phyloP scores from a whole-genome alignment of 1,140 invertebrate genomes.

The Uloborus diversus region DNA sequence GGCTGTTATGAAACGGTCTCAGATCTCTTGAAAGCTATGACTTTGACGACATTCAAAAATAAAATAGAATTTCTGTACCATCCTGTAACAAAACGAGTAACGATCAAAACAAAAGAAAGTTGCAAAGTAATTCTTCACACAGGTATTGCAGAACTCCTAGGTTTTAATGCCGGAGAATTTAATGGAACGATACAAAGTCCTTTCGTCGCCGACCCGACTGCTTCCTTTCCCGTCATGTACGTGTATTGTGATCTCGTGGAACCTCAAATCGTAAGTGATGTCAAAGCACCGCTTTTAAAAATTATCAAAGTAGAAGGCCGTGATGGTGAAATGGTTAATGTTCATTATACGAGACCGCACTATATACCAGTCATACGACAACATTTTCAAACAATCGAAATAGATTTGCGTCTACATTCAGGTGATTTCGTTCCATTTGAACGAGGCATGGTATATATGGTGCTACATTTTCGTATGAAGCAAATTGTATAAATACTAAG shows the following conservation, averaged over 20 bases:
- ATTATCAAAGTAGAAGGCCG: neutral
- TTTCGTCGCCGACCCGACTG: neutral
- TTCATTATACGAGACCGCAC: neutral
- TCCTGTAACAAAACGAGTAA: neutral
- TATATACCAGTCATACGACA: neutral
- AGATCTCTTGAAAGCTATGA: neutral
- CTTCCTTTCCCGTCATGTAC: neutral
- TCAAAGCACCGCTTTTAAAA: neutral
- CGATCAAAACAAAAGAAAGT: neutral
- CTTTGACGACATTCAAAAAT: neutral
- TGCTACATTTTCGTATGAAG: neutral
- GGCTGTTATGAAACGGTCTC: neutral
- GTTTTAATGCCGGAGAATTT: neutral
- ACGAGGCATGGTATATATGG: neutral
- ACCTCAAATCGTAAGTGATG: neutral
- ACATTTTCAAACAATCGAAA: neutral
- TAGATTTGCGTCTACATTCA: neutral
- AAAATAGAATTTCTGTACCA: neutral
- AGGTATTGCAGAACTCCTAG: neutral
- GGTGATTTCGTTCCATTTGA: neutral
- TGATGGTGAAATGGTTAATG: neutral
- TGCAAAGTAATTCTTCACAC: neutral
- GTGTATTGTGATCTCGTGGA: neutral
- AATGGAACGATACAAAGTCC: neutral
- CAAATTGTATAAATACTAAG: neutral